A percentile compares a stretch with the other conserved stretches of the same genome.
These are phyloP conservation scores for Diphyllodes magnificus DNA, from an alignment of 2,113 vertebrate species.

Conservation along the genomic window DNA sequence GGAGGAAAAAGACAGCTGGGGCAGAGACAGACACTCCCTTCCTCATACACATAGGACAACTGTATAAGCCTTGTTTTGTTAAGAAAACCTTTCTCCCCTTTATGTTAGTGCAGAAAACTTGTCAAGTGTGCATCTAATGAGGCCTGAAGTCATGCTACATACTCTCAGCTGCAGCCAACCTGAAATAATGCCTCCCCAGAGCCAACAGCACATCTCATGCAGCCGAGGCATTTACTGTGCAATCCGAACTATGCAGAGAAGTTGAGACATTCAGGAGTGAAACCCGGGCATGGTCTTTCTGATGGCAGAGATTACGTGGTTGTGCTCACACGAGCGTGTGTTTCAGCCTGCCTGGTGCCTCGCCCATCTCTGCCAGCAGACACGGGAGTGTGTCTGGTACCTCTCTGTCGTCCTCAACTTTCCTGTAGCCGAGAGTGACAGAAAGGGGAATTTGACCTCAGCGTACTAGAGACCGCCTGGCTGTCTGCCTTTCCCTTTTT, in stretches of 20 bases:
- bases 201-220: not conserved
- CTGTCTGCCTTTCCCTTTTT: slow-evolving; percentile 61
- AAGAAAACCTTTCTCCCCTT: slow-evolving; percentile 1
- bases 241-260: slow-evolving; percentile 22
- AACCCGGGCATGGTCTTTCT: not conserved
- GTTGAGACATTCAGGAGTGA: slow-evolving; percentile 21
- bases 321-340: not conserved
- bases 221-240: slow-evolving; percentile 29
- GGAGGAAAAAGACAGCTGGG: not conserved
- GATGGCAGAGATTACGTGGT: not conserved
- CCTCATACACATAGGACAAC: not conserved
- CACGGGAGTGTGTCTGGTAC: not conserved
- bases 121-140: slow-evolving; percentile 32
- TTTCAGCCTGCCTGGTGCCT: slow-evolving; percentile 6
- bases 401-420: not conserved
- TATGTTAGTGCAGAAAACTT: slow-evolving; percentile 8
- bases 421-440: not conserved
- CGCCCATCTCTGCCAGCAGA: not conserved
- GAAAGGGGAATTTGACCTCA: slow-evolving; percentile 50
- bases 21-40: not conserved
- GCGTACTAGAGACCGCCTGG: slow-evolving; percentile 8
- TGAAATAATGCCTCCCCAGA: slow-evolving; percentile 45
- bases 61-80: not conserved
- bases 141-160: slow-evolving; percentile 15
- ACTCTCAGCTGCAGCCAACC: slow-evolving; percentile 29